Conservation (phyloP, 1,140 invertebrate species). For the Hycleus cichorii region DNA sequence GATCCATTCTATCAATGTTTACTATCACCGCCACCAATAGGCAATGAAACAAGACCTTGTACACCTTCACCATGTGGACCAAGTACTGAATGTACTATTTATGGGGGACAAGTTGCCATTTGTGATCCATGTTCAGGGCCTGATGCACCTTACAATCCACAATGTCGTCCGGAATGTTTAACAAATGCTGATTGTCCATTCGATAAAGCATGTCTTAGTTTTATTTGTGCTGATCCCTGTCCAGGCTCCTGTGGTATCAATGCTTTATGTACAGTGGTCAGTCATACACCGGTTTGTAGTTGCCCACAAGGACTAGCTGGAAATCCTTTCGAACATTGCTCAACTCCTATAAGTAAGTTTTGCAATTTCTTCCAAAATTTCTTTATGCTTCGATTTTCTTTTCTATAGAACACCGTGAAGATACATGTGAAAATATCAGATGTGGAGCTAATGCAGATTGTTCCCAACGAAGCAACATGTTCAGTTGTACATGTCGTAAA, state of each 20-base stretch:
- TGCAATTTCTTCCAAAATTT: not conserved
- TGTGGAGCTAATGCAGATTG: constrained; percentile 73
- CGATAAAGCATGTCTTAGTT: constrained; percentile 66
- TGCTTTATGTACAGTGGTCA: constrained; percentile 65
- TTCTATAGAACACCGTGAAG: constrained; percentile 41
- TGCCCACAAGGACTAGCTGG: constrained; percentile 65
- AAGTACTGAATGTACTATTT: constrained; percentile 57
- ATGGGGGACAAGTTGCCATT: constrained; percentile 63
- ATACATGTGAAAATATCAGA: constrained; percentile 56
- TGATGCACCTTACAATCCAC: constrained; percentile 57
- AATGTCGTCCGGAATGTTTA: constrained; percentile 70
- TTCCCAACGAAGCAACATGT: constrained; percentile 46
- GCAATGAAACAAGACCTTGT: constrained; percentile 61
- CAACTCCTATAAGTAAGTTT: constrained; percentile 45
- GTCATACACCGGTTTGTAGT: constrained; percentile 69
- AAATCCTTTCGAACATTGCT: constrained; percentile 75
- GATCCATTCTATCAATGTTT: constrained; percentile 73
- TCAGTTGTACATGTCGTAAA: constrained; percentile 56
- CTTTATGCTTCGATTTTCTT: constrained; percentile 4
- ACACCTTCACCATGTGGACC: constrained; percentile 68
- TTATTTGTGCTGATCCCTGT: constrained; percentile 72
- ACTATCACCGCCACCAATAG: constrained; percentile 43
- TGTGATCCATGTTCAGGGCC: constrained; percentile 68
- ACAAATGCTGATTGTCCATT: constrained; percentile 70
- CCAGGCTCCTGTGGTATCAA: constrained; percentile 74